phyloP scores from a whole-genome alignment of 2,797 vertebrate genomes.

The Heteromormyrus szaboi region DNA sequence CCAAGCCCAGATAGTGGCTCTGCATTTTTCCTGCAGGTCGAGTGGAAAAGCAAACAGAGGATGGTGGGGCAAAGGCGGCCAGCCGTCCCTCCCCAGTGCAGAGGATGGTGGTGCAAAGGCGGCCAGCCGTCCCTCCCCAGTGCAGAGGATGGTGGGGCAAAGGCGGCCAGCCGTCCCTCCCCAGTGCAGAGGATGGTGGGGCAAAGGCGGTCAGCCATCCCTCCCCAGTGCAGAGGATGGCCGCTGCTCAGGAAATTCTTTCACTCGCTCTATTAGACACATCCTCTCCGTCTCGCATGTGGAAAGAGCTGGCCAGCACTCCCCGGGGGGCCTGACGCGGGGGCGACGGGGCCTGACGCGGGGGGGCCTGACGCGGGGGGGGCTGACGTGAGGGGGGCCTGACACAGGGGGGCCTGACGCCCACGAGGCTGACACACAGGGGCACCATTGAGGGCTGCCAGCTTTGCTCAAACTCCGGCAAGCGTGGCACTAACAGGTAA shows the following conservation, averaged over 20 bases:
- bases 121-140: slow-evolving; percentile 35
- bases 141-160: slow-evolving; percentile 31
- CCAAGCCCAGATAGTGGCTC: slow-evolving; percentile 52
- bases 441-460: neutral
- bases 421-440: neutral
- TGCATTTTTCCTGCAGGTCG: slow-evolving; percentile 48
- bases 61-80: slow-evolving; percentile 42
- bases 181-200: slow-evolving; percentile 24
- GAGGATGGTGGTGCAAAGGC: slow-evolving; percentile 40
- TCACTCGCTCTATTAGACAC: neutral
- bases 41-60: slow-evolving; percentile 59
- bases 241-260: slow-evolving; percentile 21
- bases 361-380: neutral
- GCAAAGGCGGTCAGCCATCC: slow-evolving; percentile 42
- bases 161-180: slow-evolving; percentile 42
- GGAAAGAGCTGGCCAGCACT: neutral
- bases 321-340: neutral
- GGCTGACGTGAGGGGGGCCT: neutral
- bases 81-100: slow-evolving; percentile 32
- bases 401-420: neutral
- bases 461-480: neutral
- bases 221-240: slow-evolving; percentile 23
- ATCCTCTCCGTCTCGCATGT: neutral
- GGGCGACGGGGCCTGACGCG: no score
- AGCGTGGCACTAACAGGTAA: neutral